phyloP scores from a whole-genome alignment of 1,140 invertebrate genomes.

The Parapsyche elsis region DNA sequence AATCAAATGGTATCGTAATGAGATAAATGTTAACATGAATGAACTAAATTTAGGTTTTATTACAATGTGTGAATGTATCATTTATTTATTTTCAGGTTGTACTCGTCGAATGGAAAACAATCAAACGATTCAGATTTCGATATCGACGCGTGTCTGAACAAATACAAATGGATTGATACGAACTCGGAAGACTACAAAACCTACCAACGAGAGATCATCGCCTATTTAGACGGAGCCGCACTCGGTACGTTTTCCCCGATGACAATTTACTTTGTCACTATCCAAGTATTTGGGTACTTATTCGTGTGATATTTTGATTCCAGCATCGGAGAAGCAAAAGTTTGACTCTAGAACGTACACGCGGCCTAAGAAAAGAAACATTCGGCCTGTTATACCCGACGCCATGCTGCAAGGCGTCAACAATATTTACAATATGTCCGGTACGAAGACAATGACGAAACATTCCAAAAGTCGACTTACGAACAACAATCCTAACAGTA shows the following conservation, averaged over 20 bases:
- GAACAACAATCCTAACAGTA: not conserved
- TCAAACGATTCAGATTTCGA: not conserved
- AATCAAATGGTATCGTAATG: too few relatives aligned
- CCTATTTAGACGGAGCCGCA: slow-evolving; percentile 15
- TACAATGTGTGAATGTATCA: not conserved
- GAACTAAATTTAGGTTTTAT: not conserved
- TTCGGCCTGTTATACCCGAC: slow-evolving; percentile 62
- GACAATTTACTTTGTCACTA: not conserved
- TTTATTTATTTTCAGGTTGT: slow-evolving; percentile 26
- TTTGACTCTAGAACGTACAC: slow-evolving; percentile 67
- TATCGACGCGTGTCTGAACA: slow-evolving; percentile 18
- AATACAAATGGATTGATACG: slow-evolving; percentile 29
- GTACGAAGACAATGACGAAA: slow-evolving; percentile 35
- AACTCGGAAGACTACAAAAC: slow-evolving; percentile 10
- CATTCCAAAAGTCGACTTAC: not conserved
- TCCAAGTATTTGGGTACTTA: not conserved
- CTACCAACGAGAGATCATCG: slow-evolving; percentile 5
- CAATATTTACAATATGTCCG: slow-evolving; percentile 49
- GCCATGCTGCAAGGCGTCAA: slow-evolving; percentile 61
- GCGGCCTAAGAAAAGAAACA: slow-evolving; percentile 62
- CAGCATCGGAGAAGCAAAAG: slow-evolving; percentile 61
- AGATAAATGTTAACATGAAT: not conserved
- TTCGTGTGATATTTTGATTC: slow-evolving; percentile 29
- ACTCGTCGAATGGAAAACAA: not conserved
- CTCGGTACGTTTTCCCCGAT: not conserved